Base-by-base conservation (phyloP, 92 coral and sea anemone genomes). In the Parazoanthus darwini region DNA sequence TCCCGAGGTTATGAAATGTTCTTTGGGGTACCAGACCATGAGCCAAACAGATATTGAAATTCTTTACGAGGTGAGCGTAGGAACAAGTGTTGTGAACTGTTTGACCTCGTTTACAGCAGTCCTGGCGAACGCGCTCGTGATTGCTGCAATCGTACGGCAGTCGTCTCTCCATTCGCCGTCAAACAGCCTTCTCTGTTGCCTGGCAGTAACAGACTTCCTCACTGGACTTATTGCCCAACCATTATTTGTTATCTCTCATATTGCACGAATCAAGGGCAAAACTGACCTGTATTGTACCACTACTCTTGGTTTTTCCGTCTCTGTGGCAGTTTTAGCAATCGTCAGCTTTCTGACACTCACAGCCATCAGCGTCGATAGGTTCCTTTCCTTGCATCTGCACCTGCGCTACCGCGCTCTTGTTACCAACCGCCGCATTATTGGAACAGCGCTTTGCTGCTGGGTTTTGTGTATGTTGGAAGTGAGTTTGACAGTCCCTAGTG, bases 11-110 rank as follows among this genome's bases (percentile, higher is more conserved):
- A 82, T 82, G 78, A 42, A 82, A 68, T 82, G 86, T 25, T 82
- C 86, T 5, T 43, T 82, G 77, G 86, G 86, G 23, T 82, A 82
- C 33, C 86, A 82, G 63, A 68, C 86, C 63, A 82, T 82, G 86
- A 82, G 38, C 39, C 73, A 82, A 82, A 70, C 86, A 23, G 86
- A 82, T 50, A 70, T 82, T 18, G 86, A 82, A 5, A 82, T 82
- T 68, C 86, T 82, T 70, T 82, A 82, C 67, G 86, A 82, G 11
- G 86, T 83, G 78, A 83, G 87, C 87, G 33, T 68, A n/a, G 87
- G 78, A 42, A 83, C 87, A 83, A 83, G 66, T 70, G 63, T 11
- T 3, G 77, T 70, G 78, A 83, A 83, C 37, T 83, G 87, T 39
- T 72, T 83, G 65, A 83, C 87, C 39, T 70, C 87, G 3, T 15